phyloP scores from a whole-genome alignment of 2,113 vertebrate genomes.

The Albula goreensis region DNA sequence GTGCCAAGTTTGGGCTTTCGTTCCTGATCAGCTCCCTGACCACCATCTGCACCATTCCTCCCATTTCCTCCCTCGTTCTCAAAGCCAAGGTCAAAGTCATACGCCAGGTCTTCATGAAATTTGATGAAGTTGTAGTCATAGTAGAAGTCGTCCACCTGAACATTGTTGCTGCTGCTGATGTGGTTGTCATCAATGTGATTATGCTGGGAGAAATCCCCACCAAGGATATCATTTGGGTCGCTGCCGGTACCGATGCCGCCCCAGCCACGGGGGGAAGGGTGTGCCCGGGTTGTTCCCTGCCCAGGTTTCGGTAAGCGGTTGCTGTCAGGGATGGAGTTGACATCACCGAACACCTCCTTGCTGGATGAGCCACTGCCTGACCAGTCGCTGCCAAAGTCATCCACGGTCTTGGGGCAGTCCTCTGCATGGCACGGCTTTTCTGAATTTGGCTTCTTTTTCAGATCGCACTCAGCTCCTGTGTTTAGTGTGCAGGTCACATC shows the following conservation, averaged over 20 bases:
- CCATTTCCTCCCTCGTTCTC: conserved; percentile 42
- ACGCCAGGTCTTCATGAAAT: conserved; percentile 89
- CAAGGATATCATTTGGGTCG: conserved; percentile 59
- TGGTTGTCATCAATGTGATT: conserved; percentile 56
- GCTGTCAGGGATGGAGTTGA: conserved; percentile 64
- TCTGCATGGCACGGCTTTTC: conserved; percentile 58
- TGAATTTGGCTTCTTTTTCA: conserved; percentile 58
- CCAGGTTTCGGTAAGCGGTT: conserved; percentile 39
- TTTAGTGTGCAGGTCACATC: conserved; percentile 74
- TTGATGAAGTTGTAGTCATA: conserved; percentile 98
- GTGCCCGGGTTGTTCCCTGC: conserved; percentile 47
- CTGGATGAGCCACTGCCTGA: conserved; percentile 87
- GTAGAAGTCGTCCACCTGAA: conserved; percentile 91
- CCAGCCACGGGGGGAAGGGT: conserved; percentile 38
- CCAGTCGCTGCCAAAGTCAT: conserved; percentile 65
- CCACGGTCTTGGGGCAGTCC: conserved; percentile 58
- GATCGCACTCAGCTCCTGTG: conserved; percentile 67
- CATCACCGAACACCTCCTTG: conserved; percentile 81
- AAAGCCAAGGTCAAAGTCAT: conserved; percentile 55
- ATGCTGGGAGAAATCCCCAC: conserved; percentile 67
- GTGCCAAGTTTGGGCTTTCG: conserved; percentile 32
- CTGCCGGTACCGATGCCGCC: not conserved
- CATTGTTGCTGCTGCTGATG: conserved; percentile 47
- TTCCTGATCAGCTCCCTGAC: conserved; percentile 17
- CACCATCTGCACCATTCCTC: conserved; percentile 27